phyloP scores from a whole-genome alignment of 2,797 vertebrate species.

The Acomys russatus region DNA sequence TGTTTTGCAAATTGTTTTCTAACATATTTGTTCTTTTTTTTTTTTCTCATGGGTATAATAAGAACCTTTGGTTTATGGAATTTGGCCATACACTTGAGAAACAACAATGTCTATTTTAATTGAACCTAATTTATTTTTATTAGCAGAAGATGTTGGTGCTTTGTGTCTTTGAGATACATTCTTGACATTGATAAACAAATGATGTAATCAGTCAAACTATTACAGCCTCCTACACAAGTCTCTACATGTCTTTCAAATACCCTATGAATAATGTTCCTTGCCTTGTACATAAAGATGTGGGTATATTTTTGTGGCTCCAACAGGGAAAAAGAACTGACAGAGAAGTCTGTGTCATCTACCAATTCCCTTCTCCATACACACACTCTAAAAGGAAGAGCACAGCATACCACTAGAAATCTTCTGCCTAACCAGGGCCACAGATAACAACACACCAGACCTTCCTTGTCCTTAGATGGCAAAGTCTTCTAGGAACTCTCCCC shows the following conservation, averaged over 20 bases:
- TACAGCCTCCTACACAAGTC: conserved; percentile 67
- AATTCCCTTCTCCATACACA: neutral
- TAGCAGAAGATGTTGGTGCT: conserved; percentile 58
- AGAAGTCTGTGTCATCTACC: too few relatives aligned
- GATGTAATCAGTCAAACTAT: conserved; percentile 61
- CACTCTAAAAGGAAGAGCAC: neutral
- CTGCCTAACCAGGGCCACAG: neutral
- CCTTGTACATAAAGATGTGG: neutral
- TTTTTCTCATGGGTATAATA: conserved; percentile 56
- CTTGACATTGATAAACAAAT: conserved; percentile 73
- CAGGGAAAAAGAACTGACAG: neutral
- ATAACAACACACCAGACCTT: neutral
- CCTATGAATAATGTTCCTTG: conserved; percentile 16
- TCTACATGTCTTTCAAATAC: conserved; percentile 28
- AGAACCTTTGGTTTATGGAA: conserved; percentile 74
- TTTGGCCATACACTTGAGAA: conserved; percentile 68
- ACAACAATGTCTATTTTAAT: conserved; percentile 76
- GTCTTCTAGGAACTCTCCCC: neutral
- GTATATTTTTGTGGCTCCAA: neutral
- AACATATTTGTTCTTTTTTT: conserved; percentile 76
- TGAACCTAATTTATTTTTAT: conserved; percentile 76
- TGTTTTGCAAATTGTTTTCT: conserved; percentile 88
- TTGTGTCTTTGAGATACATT: conserved; percentile 55
- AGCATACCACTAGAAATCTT: neutral
- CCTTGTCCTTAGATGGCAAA: neutral